phyloP scores from a whole-genome alignment of 2,113 vertebrate genomes.

The Chlorocebus sabaeus region DNA sequence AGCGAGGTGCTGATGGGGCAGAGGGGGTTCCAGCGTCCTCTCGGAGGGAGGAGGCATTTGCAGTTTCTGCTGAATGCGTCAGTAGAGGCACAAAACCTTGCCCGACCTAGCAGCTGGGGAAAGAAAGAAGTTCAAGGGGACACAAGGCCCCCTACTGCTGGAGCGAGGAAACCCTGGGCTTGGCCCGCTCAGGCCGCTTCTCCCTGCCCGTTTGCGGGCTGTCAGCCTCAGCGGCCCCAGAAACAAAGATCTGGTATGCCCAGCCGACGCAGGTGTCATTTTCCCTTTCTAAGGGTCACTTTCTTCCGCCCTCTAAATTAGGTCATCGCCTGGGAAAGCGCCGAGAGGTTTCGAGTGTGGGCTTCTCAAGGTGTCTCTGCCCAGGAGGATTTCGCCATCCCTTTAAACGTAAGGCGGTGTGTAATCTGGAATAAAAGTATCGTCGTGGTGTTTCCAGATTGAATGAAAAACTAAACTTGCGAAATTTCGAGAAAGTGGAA shows the following conservation, averaged over 20 bases:
- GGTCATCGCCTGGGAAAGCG: accelerated
- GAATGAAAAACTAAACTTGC: conserved; percentile 1
- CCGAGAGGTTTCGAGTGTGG: too few species aligned
- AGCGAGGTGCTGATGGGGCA: neutral
- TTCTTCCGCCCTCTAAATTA: neutral
- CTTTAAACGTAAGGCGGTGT: neutral
- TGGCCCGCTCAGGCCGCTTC: too few species aligned
- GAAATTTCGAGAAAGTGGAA: neutral
- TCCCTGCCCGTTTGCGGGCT: accelerated
- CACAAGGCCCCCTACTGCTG: accelerated
- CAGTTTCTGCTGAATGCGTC: neutral
- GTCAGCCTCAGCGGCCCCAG: accelerated
- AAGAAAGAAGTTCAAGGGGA: neutral
- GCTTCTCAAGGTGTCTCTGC: neutral
- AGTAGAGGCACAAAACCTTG: neutral
- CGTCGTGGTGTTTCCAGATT: neutral
- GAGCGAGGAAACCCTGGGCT: neutral
- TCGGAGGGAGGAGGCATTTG: neutral
- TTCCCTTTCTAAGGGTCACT: neutral
- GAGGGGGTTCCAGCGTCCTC: neutral
- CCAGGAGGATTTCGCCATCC: neutral
- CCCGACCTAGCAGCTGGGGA: neutral
- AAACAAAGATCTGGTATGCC: neutral
- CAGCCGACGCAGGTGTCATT: accelerated
- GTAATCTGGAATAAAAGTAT: neutral